Conservation (phyloP, 2,888 invertebrate species). For the Artemia sp. region DNA sequence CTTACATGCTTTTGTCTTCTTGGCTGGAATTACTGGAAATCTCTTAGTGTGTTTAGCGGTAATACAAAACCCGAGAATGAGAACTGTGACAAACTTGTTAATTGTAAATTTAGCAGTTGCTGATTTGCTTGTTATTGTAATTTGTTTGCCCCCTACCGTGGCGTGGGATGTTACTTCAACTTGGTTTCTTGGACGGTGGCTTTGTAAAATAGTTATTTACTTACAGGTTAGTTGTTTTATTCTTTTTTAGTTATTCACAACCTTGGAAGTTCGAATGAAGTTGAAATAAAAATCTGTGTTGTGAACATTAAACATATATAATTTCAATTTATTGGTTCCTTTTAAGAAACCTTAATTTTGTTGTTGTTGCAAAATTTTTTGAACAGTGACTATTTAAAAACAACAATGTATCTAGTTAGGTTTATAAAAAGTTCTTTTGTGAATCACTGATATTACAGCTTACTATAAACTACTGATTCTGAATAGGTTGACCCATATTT, state of each 20-base stretch:
- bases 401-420: no score
- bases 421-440: no score
- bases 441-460: no score
- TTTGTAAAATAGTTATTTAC: constrained; percentile 74
- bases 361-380: no score
- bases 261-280: no score
- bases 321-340: no score
- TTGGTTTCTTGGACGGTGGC: constrained; percentile 69
- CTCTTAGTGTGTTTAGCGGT: constrained; percentile 74
- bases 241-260: background rate
- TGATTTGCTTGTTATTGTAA: constrained; percentile 71
- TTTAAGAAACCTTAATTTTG: no score
- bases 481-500: no score
- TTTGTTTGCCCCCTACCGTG: constrained; percentile 72
- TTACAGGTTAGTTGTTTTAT: constrained; percentile 54
- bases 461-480: no score
- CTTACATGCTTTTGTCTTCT: constrained; percentile 56
- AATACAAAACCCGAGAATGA: constrained; percentile 68
- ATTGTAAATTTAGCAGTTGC: constrained; percentile 65
- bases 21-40: constrained; percentile 68
- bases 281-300: no score
- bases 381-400: no score
- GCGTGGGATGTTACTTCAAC: constrained; percentile 80
- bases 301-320: no score
- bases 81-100: constrained; percentile 84